Base-by-base conservation (phyloP, 2,113 vertebrate genomes). In the Pyxicephalus adspersus region DNA sequence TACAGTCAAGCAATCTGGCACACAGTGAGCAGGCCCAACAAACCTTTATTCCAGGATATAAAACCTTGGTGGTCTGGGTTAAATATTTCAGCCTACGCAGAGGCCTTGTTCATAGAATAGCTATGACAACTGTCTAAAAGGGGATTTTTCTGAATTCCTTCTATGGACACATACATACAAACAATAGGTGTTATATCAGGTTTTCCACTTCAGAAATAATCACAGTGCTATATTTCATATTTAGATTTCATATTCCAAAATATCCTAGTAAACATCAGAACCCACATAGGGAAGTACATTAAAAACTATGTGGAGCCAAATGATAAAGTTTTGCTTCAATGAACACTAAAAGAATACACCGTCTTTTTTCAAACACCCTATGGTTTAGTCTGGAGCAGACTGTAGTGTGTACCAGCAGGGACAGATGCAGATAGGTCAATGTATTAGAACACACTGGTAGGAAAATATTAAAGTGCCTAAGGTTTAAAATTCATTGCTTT, bases 281-380 rank as follows among this genome's bases (percentile, higher is more conserved):
- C 7, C 16, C 26, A 28, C 25, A 64, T 26, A 63, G 28, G 23
- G 28, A 63, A 63, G 60, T 63, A 11, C 60, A 26, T 50, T 5
- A 23, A 26, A 51, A n/a, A 22, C 66, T n/a, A 50, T 16, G 22
- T 45, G 51, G n/a, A 45, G 38, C 34, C 67, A 70, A 25, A 71
- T 55, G 55, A 23, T 15, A 54, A 54, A 26, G 50, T 54, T 55
- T 16, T 54, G 68, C 68, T 29, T 71, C 45, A 52, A 26, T 70
- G 52, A 70, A 70, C 67, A 52, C n/a, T 31, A 23, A 25, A 71
- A 29, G 50, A 50, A 26, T 25, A 70, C 15, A 28, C 23, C 29
- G n/a, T 29, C 23, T 71, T 71, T 26, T 26, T 54, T 71, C 5
- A 28, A 71, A 71, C 55, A 71, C 68, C 68, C 68, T 54, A 29